Percentiles rank a stretch among this genome's conserved stretches.
These are phyloP conservation scores for Dryobota labecula DNA, from an alignment of 2,888 invertebrate genomes.

Conservation along the genomic window DNA sequence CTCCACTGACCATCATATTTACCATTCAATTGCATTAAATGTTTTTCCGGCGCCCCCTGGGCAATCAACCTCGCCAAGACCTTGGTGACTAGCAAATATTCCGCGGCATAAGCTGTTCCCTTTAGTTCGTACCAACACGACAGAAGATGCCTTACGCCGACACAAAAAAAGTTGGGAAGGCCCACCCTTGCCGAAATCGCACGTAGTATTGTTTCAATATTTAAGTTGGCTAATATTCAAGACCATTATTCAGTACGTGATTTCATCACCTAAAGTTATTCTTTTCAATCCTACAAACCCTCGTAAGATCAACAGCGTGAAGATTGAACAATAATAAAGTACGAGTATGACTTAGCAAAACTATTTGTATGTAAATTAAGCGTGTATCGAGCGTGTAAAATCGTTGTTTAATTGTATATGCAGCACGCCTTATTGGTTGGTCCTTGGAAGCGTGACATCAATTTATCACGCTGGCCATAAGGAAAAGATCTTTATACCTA, in stretches of 20 bases:
- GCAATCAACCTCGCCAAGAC: background rate
- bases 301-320: constrained; percentile 32
- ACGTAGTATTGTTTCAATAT: constrained; percentile 1
- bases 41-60: background rate
- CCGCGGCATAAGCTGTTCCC: background rate
- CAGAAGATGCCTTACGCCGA: background rate
- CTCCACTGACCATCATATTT: background rate
- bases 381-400: constrained; percentile 57
- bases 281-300: constrained; percentile 26
- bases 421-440: constrained; percentile 49
- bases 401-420: constrained; percentile 58
- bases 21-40: background rate
- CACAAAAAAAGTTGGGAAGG: background rate
- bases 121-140: too few relatives aligned
- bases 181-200: background rate
- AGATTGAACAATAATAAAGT: constrained; percentile 47
- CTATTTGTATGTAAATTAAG: constrained; percentile 63
- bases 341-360: constrained; percentile 45
- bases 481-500: constrained; percentile 41
- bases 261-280: constrained; percentile 12
- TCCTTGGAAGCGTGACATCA: constrained; percentile 58
- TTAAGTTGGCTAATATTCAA: constrained; percentile 11
- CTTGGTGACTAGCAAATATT: background rate
- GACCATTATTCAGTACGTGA: constrained; percentile 21
- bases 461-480: constrained; percentile 51